phyloP scores from a whole-genome alignment of 2,888 invertebrate genomes.

The Drosophila percnosoma region DNA sequence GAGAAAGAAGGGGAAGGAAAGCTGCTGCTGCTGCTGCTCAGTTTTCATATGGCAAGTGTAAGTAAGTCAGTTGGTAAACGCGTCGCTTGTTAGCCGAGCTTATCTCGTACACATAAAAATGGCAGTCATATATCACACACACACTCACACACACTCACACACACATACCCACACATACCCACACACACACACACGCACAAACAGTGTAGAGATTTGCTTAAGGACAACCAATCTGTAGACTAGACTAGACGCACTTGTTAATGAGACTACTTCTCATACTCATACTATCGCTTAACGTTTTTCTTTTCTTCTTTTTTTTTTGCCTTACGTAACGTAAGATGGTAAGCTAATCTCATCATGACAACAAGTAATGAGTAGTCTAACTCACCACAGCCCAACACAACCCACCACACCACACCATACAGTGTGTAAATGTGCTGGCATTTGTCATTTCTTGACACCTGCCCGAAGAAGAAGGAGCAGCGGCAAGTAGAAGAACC shows the following conservation, averaged over 20 bases:
- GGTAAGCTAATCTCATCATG: constrained; percentile 67
- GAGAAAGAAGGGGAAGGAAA: not conserved
- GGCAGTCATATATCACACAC: constrained; percentile 70
- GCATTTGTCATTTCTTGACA: constrained; percentile 68
- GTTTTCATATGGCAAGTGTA: constrained; percentile 46
- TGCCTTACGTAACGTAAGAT: constrained; percentile 61
- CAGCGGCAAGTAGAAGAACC: constrained; percentile 4
- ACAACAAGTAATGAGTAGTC: constrained; percentile 67
- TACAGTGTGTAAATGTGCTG: constrained; percentile 35
- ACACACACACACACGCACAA: constrained; percentile 2
- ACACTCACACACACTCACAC: constrained; percentile 19
- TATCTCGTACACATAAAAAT: constrained; percentile 69
- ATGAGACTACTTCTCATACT: constrained; percentile 35
- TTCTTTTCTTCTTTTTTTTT: constrained; percentile 30
- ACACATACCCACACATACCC: not conserved
- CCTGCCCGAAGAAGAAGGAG: constrained; percentile 20
- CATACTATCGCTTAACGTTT: constrained; percentile 2
- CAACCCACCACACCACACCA: not conserved
- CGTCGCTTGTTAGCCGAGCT: constrained; percentile 71
- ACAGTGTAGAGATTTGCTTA: constrained; percentile 31
- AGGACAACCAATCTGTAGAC: constrained; percentile 40
- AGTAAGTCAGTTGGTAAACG: constrained; percentile 56
- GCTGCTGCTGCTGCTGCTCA: not conserved
- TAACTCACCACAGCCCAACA: constrained; percentile 12
- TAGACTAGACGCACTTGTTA: constrained; percentile 66